phyloP scores from a whole-genome alignment of 2,888 invertebrate genomes.

The Noctua pronuba region DNA sequence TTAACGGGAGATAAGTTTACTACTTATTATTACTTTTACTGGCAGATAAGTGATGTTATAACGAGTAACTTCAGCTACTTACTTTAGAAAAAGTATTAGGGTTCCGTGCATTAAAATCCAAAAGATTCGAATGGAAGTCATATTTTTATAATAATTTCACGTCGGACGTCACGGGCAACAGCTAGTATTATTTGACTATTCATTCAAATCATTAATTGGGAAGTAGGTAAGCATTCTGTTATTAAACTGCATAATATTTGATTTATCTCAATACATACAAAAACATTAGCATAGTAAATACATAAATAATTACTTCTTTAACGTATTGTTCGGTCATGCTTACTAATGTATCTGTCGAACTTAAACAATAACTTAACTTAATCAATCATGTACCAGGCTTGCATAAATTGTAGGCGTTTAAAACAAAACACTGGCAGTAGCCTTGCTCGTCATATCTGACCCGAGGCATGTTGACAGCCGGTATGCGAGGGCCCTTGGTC shows the following conservation, averaged over 20 bases:
- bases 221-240: neutral
- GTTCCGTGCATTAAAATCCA: no score
- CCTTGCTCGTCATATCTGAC: constrained; percentile 32
- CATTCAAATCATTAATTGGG: neutral
- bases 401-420: neutral
- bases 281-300: neutral
- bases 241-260: no score
- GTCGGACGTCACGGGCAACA: no score
- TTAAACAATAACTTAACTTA: neutral
- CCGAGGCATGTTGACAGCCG: constrained; percentile 9
- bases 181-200: neutral
- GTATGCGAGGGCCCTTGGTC: constrained; percentile 28
- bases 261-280: neutral
- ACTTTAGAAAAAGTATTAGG: no score
- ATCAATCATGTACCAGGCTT: constrained; percentile 26
- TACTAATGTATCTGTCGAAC: constrained; percentile 15
- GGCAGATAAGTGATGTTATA: no score
- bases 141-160: no score
- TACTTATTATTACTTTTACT: no score
- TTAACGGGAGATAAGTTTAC: no score
- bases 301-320: neutral
- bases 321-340: neutral
- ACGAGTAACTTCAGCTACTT: no score
- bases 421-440: constrained; percentile 4
- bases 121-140: no score